These are phyloP conservation scores for Salvator merianae DNA, from an alignment of 2,113 vertebrate species.

Conservation along the genomic window DNA sequence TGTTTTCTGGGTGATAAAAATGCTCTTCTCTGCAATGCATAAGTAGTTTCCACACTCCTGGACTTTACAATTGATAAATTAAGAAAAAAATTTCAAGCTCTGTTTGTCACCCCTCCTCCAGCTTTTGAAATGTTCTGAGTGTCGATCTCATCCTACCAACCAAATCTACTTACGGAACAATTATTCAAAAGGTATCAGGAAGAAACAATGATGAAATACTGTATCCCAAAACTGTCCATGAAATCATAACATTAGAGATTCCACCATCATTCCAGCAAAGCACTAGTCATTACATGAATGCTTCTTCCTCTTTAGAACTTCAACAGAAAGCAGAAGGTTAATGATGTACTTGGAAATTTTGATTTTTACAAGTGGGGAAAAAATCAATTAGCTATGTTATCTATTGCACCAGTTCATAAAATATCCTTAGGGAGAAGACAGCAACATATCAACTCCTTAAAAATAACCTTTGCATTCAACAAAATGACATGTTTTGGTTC, in stretches of 20 bases:
- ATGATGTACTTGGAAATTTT: neutral
- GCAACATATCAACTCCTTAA: conserved; percentile 9
- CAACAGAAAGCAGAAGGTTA: neutral
- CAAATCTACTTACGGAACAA: too few relatives aligned
- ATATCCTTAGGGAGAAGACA: neutral
- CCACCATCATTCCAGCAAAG: neutral
- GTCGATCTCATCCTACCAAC: too few relatives aligned
- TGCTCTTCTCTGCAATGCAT: too few relatives aligned
- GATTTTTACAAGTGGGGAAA: neutral
- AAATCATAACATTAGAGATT: neutral
- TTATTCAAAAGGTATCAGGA: neutral
- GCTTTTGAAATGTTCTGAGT: too few relatives aligned
- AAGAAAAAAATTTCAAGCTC: neutral
- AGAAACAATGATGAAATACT: neutral
- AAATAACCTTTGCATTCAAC: conserved; percentile 38
- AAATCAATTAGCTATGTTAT: neutral
- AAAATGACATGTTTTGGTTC: neutral
- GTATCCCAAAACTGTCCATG: neutral
- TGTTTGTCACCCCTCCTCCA: neutral
- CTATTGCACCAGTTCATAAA: neutral
- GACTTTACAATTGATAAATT: too few relatives aligned
- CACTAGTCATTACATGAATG: neutral
- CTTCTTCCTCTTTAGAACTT: neutral
- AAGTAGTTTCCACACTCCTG: too few relatives aligned
- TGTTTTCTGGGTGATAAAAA: too few relatives aligned